A percentile compares a stretch with the other conserved stretches of the same genome.
Conservation (phyloP, 2,113 vertebrate genomes). For the Progne subis region DNA sequence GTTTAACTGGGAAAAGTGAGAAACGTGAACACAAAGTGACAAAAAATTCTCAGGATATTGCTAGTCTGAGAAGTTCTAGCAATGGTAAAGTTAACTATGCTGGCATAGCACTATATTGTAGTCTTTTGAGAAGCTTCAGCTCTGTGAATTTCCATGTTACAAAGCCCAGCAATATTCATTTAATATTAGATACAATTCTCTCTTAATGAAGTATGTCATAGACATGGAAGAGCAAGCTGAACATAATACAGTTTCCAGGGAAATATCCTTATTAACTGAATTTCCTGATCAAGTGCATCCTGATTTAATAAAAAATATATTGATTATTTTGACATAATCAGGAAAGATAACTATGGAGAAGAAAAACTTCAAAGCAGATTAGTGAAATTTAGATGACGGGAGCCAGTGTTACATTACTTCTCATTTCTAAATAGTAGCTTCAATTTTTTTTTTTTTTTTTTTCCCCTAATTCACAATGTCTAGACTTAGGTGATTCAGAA, state of each 20-base stretch:
- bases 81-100: background rate
- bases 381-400: background rate
- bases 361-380: background rate
- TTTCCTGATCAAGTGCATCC: constrained; percentile 39
- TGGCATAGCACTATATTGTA: background rate
- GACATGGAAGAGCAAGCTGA: background rate
- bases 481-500: background rate
- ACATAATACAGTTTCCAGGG: background rate
- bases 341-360: background rate
- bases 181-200: background rate
- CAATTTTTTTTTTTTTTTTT: background rate
- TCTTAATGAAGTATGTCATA: background rate
- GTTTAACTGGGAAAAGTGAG: background rate
- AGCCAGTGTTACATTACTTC: background rate
- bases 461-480: background rate
- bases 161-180: background rate
- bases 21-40: background rate
- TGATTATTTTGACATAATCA: constrained; percentile 10
- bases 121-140: background rate
- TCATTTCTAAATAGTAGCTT: background rate
- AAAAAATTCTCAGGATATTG: background rate
- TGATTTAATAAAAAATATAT: constrained; percentile 47
- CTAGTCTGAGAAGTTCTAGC: background rate
- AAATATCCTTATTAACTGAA: constrained; percentile 36
- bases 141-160: background rate